Evolutionary conservation across 2,888 invertebrate genomes (phyloP).

Genomic region (Epinotia ramella): DNA sequence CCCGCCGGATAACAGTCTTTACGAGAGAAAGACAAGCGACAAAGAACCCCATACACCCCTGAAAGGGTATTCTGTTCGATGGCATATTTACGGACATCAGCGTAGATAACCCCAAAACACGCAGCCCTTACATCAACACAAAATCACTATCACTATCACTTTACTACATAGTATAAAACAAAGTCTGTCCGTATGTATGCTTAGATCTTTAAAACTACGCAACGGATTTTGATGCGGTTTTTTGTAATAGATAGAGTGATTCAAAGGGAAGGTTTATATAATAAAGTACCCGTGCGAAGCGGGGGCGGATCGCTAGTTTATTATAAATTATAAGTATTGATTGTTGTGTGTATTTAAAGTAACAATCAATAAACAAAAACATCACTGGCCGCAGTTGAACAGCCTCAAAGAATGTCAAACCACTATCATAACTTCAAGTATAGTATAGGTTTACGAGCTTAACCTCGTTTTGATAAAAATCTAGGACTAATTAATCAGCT

Average conservation of each 20-base stretch:
- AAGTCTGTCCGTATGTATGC: no score
- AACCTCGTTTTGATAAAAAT: constrained; percentile 43
- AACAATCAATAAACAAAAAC: not conserved
- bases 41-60: constrained; percentile 17
- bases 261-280: no score
- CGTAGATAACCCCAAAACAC: constrained; percentile 18
- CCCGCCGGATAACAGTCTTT: constrained; percentile 25
- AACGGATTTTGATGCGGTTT: no score
- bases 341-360: not conserved
- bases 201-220: no score
- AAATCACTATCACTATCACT: no score
- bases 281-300: no score
- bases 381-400: constrained; percentile 21
- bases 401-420: constrained; percentile 39
- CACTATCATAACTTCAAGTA: constrained; percentile 24
- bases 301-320: no score
- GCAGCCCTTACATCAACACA: not conserved
- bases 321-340: not conserved
- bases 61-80: constrained; percentile 9
- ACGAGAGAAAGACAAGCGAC: constrained; percentile 18
- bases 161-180: no score
- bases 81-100: constrained; percentile 5
- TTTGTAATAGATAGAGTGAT: no score
- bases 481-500: constrained; percentile 42
- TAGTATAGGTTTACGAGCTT: constrained; percentile 25